phyloP scores from a whole-genome alignment of 2,797 vertebrate genomes.

The Pantherophis alleghaniensis region DNA sequence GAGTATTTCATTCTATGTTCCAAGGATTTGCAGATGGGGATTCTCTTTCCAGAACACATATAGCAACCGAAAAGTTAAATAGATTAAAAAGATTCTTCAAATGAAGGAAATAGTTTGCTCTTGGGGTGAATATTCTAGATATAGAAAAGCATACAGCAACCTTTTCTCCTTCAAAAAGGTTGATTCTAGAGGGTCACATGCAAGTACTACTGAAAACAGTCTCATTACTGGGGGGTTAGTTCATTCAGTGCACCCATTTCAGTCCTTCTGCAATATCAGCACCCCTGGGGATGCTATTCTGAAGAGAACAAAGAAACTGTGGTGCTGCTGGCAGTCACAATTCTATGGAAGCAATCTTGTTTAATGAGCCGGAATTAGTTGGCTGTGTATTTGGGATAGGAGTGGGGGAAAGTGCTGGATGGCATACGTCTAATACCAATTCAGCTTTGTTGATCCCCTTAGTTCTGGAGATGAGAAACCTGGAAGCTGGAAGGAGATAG shows the following conservation, averaged over 20 bases:
- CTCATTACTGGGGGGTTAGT: not conserved
- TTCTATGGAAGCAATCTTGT: not conserved
- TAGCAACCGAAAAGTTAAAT: not conserved
- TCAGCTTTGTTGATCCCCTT: not conserved
- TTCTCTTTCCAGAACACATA: conserved; percentile 1
- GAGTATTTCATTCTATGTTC: not conserved
- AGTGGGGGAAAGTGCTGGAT: not conserved
- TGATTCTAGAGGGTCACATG: not conserved
- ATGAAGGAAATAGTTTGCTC: not conserved
- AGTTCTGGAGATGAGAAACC: not conserved
- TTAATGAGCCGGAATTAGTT: conserved; percentile 24
- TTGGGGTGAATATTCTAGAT: not conserved
- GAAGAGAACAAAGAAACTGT: not conserved
- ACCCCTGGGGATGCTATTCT: not conserved
- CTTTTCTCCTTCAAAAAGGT: not conserved
- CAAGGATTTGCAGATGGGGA: conserved; percentile 15
- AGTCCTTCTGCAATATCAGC: rapidly evolving
- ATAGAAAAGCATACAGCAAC: not conserved
- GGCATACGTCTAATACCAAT: not conserved
- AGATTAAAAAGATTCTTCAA: not conserved
- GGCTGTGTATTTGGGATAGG: not conserved
- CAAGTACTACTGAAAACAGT: not conserved
- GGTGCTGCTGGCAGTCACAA: not conserved
- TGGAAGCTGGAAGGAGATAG: not conserved
- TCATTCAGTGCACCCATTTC: not conserved